phyloP scores from a whole-genome alignment of 2,113 vertebrate species.

The Sander lucioperca region DNA sequence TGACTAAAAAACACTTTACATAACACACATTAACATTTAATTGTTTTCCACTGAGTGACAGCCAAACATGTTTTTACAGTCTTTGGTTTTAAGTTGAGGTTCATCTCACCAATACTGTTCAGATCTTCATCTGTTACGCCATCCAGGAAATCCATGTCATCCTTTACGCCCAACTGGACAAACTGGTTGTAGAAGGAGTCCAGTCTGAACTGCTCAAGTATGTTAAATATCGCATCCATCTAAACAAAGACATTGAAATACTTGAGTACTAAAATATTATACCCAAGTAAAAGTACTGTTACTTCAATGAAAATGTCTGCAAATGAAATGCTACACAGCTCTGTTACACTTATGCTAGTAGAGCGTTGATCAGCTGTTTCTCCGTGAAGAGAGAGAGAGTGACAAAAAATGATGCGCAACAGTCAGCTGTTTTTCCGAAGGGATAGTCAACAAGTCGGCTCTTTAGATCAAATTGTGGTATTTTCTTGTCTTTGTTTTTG shows the following conservation, averaged over 20 bases:
- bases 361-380: too few relatives aligned
- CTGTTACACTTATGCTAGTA: too few relatives aligned
- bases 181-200: conserved; percentile 47
- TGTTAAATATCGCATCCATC: conserved; percentile 54
- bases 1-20: too few relatives aligned
- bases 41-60: neutral
- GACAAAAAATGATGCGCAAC: too few relatives aligned
- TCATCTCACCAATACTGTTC: conserved; percentile 55
- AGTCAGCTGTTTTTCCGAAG: too few relatives aligned
- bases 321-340: too few relatives aligned
- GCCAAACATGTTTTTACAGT: neutral
- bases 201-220: conserved; percentile 64
- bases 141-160: conserved; percentile 71
- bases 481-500: too few relatives aligned
- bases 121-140: conserved; percentile 56
- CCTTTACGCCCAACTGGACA: conserved; percentile 63
- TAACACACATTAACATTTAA: neutral
- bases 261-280: neutral
- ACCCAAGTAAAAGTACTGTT: neutral
- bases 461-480: too few relatives aligned
- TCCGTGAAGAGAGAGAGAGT: too few relatives aligned
- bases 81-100: neutral
- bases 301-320: neutral
- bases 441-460: too few relatives aligned
- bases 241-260: conserved; percentile 25